Evolutionary conservation across 2,888 invertebrate genomes (phyloP).

Genomic region (Xestoiulus laeticollis): DNA sequence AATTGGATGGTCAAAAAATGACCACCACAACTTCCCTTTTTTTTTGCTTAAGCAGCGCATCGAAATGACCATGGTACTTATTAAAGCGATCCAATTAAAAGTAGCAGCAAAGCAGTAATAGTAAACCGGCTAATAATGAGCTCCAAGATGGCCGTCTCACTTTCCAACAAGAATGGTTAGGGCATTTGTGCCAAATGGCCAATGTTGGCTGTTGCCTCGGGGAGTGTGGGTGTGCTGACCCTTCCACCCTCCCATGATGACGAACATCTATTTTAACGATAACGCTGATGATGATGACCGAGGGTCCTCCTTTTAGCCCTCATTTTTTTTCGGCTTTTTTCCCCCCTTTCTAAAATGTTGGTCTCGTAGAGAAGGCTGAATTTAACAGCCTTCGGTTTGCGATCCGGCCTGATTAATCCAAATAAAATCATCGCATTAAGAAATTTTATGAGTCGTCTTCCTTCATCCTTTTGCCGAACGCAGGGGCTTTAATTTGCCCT

Average conservation of each 20-base stretch:
- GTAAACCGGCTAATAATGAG: background rate
- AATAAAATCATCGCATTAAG: conserved; percentile 37
- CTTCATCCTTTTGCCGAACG: conserved; percentile 5
- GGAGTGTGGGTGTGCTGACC: too few relatives aligned
- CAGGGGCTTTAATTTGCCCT: conserved; percentile 27
- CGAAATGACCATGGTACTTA: background rate
- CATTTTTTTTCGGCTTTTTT: conserved; percentile 20
- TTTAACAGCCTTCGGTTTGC: conserved; percentile 25
- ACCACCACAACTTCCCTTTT: background rate
- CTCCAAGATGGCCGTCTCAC: background rate
- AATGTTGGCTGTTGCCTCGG: too few relatives aligned
- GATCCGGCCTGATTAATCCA: conserved; percentile 29
- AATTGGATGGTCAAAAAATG: background rate
- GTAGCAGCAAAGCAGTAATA: background rate
- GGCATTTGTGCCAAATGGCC: background rate
- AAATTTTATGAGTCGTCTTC: conserved; percentile 28
- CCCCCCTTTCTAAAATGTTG: background rate
- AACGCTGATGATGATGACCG: conserved; percentile 13
- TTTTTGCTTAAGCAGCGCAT: background rate
- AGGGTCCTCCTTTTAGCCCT: background rate
- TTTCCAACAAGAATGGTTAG: background rate
- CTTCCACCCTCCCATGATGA: background rate
- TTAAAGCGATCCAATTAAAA: conserved; percentile 28
- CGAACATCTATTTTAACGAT: conserved; percentile 13
- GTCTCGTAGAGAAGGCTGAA: background rate